Evolutionary conservation across 2,797 vertebrate species (phyloP).

Genomic region (Mycteria americana): DNA sequence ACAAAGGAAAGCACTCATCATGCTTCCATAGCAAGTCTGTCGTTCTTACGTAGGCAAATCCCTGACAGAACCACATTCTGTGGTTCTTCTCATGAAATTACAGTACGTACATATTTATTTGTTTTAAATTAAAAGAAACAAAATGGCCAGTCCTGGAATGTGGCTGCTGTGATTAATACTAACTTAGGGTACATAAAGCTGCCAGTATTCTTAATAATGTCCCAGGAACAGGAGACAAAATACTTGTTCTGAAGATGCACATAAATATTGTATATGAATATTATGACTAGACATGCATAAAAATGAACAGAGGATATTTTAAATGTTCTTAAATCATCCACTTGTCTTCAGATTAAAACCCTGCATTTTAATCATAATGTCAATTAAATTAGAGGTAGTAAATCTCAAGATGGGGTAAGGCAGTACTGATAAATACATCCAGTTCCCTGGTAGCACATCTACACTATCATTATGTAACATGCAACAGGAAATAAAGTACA

Average conservation of each 20-base stretch:
- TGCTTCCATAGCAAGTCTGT: neutral
- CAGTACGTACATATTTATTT: neutral
- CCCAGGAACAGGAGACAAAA: neutral
- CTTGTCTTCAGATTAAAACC: neutral
- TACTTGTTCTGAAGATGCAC: neutral
- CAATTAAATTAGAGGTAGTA: neutral
- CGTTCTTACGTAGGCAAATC: neutral
- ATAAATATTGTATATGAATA: neutral
- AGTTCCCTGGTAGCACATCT: neutral
- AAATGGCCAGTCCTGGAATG: neutral
- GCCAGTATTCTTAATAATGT: neutral
- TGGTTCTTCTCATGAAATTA: neutral
- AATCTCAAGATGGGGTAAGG: neutral
- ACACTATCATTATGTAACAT: neutral
- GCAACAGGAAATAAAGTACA: neutral
- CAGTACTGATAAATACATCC: neutral
- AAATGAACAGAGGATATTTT: neutral
- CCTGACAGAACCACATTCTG: neutral
- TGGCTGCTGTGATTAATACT: neutral
- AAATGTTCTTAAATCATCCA: neutral
- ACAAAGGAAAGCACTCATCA: neutral
- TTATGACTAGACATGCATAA: neutral
- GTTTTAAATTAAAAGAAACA: neutral
- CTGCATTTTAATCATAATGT: neutral
- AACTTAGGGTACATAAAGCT: neutral